Base-by-base conservation (phyloP, 2,888 invertebrate species). In the Patella ulyssiponensis region DNA sequence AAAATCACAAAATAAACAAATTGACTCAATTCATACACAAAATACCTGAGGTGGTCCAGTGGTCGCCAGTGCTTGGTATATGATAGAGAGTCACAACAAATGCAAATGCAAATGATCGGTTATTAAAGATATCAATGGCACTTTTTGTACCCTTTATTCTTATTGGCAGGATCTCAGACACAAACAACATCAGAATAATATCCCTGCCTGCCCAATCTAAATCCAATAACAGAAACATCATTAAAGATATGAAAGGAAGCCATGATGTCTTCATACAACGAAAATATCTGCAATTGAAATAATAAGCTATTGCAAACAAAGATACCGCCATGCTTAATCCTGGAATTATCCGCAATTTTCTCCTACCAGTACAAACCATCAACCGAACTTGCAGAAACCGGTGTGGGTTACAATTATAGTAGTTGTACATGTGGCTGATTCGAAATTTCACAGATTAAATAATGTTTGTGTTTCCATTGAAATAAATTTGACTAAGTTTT, bases 361-460 rank as follows among this genome's bases (percentile, higher is more conserved):
- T 97, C 82, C 98, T 94, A 17, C 98, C 98, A 20, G 96, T 93
- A 79, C 95, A 94, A 91, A 98, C 98, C 88, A 98, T 97, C 70
- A 98, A 92, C n/a, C 94, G n/a, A n/a, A n/a, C n/a, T n/a, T n/a
- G 92, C 27, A 27, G 27, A 27, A 33, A 33, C 33, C 33, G 33
- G 33, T 33, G 33, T 33, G 3, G n/a, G n/a, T 2, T 27, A 33
- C 4, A 5, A 33, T 33, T 44, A 44, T 9, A 44, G 9, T 44
- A 7, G 44, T 44, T 44, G 44, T 9, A 44, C 44, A 44, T 44
- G 44, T 33, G 0, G 4, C 33, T 33, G 0, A 33, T 44, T 44
- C 44, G 7, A 44, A 7, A 44, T 9, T 44, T 44, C 7, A 1
- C 44, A 44, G 44, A 44, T 44, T 44, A 7, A 44, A 44, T 44